Percentiles rank a stretch among this genome's conserved stretches.
These are phyloP conservation scores for Himalopsyche anomala DNA, from an alignment of 2,888 invertebrate genomes.

Conservation along the genomic window DNA sequence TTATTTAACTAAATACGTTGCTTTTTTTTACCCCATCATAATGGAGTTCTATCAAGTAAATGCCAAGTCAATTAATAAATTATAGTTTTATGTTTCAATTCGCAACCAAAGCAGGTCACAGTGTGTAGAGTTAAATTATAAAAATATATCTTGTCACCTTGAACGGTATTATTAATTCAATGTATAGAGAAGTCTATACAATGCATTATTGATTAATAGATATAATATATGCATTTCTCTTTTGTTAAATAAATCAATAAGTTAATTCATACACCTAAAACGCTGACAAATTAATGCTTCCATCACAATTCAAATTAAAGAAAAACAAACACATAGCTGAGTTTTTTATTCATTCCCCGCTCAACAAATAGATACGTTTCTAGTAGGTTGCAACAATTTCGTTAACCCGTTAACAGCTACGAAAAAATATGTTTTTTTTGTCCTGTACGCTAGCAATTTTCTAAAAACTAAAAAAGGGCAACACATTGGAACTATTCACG, in stretches of 20 bases:
- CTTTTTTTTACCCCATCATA: too few species aligned
- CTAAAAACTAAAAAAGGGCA: too few species aligned
- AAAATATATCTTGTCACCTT: not conserved
- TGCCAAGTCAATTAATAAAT: too few species aligned
- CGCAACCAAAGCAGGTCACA: not conserved
- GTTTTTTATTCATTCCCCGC: constrained; percentile 15
- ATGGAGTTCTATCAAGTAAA: too few species aligned
- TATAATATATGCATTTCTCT: constrained; percentile 20
- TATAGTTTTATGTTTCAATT: too few species aligned
- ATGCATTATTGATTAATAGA: constrained; percentile 26
- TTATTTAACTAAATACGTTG: too few species aligned
- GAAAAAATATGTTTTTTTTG: too few species aligned
- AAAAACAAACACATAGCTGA: not conserved
- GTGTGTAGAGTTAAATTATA: not conserved
- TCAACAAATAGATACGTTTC: constrained; percentile 7
- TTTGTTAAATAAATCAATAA: constrained; percentile 40
- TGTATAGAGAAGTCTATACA: not conserved
- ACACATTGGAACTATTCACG: too few species aligned
- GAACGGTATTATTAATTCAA: not conserved
- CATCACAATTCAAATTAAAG: constrained; percentile 41
- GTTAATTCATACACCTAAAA: not conserved
- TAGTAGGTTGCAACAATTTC: not conserved
- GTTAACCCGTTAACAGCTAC: too few species aligned
- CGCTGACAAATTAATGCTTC: constrained; percentile 21
- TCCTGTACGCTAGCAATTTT: too few species aligned